A percentile compares a stretch with the other conserved stretches of the same genome.
Evolutionary conservation across 2,113 vertebrate genomes (phyloP).

Genomic region (Macquaria ambigua): DNA sequence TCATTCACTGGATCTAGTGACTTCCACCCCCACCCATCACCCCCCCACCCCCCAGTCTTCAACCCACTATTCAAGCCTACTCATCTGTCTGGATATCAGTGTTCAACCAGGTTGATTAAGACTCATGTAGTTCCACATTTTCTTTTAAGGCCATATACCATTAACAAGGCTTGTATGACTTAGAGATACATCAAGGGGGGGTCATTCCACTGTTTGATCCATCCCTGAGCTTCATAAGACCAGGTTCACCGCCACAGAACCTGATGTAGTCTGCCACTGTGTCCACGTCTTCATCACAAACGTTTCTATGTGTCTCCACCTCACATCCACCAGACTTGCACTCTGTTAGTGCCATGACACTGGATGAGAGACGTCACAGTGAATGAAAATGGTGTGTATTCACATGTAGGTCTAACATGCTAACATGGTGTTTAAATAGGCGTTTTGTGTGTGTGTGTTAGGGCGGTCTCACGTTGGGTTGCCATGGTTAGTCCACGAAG

Average conservation of each 20-base stretch:
- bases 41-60: slow-evolving; percentile 54
- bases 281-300: slow-evolving; percentile 55
- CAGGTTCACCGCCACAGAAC: slow-evolving; percentile 4
- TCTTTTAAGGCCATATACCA: slow-evolving; percentile 21
- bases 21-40: slow-evolving; percentile 61
- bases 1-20: slow-evolving; percentile 53
- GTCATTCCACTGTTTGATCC: slow-evolving; percentile 33
- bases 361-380: slow-evolving; percentile 16
- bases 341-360: slow-evolving; percentile 32
- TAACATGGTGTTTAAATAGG: not conserved
- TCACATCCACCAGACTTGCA: slow-evolving; percentile 49
- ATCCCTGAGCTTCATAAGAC: slow-evolving; percentile 1
- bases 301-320: slow-evolving; percentile 32
- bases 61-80: slow-evolving; percentile 37
- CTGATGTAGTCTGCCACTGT: slow-evolving; percentile 39
- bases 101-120: slow-evolving; percentile 22
- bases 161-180: slow-evolving; percentile 39
- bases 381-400: slow-evolving; percentile 1
- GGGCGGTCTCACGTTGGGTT: not conserved
- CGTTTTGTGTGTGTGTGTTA: not conserved
- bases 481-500: not conserved
- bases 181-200: not conserved
- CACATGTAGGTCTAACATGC: slow-evolving; percentile 1
- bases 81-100: slow-evolving; percentile 57
- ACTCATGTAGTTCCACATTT: slow-evolving; percentile 27